phyloP scores from a whole-genome alignment of 2,888 invertebrate genomes.

The Strigamia transsilvanica region DNA sequence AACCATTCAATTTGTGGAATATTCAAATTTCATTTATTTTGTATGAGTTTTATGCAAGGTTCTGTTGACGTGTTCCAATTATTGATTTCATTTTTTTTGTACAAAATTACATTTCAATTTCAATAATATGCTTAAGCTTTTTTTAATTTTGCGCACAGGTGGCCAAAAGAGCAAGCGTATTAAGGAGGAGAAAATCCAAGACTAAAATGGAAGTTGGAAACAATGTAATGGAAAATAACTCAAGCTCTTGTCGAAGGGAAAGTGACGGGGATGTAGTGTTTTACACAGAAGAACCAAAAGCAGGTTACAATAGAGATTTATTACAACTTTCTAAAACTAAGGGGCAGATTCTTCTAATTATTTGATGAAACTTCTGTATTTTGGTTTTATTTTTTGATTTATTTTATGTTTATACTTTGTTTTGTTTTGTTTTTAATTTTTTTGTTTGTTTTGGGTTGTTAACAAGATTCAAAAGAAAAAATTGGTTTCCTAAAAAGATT shows the following conservation, averaged over 20 bases:
- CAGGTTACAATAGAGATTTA: slow-evolving; percentile 57
- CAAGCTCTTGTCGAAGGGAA: slow-evolving; percentile 65
- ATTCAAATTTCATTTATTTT: no score
- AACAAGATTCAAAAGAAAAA: slow-evolving; percentile 35
- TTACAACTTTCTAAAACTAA: neutral
- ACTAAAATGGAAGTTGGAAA: slow-evolving; percentile 71
- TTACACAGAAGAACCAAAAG: slow-evolving; percentile 70
- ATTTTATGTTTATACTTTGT: neutral
- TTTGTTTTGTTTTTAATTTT: slow-evolving; percentile 17
- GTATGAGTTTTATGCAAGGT: neutral
- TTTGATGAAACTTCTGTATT: slow-evolving; percentile 13
- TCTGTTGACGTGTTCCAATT: neutral
- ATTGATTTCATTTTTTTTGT: neutral
- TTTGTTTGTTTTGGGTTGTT: slow-evolving; percentile 34
- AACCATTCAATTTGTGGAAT: neutral
- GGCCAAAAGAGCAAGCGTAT: slow-evolving; percentile 77
- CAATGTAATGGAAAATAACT: slow-evolving; percentile 55
- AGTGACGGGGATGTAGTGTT: slow-evolving; percentile 73
- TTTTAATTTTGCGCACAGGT: slow-evolving; percentile 67
- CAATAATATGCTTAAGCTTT: neutral
- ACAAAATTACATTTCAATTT: neutral
- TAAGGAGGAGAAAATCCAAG: slow-evolving; percentile 75
- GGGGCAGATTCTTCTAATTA: neutral
- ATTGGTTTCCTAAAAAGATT: slow-evolving; percentile 40
- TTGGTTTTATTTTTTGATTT: slow-evolving; percentile 13